These are phyloP conservation scores for Potamarius usumacintae DNA, from an alignment of 2,113 vertebrate genomes.

Conservation along the genomic window DNA sequence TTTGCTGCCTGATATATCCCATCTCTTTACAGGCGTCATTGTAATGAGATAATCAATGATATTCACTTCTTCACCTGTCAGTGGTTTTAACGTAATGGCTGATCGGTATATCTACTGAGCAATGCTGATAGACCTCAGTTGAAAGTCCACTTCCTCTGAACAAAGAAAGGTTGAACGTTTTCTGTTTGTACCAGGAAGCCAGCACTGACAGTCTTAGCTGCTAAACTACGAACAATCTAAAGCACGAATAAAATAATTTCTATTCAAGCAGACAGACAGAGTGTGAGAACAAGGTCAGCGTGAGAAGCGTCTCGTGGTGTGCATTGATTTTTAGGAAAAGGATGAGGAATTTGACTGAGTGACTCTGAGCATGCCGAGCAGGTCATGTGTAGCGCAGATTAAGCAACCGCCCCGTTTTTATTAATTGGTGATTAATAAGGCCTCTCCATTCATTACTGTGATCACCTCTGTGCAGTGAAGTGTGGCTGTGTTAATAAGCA, in stretches of 20 bases:
- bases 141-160: not conserved
- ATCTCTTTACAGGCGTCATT: too few relatives aligned
- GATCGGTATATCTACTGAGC: not conserved
- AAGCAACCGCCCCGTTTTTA: constrained; percentile 63
- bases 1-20: too few relatives aligned
- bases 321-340: not conserved
- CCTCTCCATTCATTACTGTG: constrained; percentile 84
- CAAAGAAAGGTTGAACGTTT: not conserved
- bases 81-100: too few relatives aligned
- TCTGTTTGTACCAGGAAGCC: not conserved
- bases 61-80: too few relatives aligned
- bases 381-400: constrained; percentile 20
- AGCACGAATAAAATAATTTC: not conserved
- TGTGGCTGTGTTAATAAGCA: constrained; percentile 86
- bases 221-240: not conserved
- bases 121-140: not conserved
- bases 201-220: too few relatives aligned
- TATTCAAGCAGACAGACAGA: not conserved
- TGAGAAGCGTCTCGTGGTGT: not conserved
- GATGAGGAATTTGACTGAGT: not conserved
- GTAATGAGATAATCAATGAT: too few relatives aligned
- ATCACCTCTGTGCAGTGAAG: constrained; percentile 84
- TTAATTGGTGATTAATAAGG: constrained; percentile 86
- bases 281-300: not conserved
- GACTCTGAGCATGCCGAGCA: constrained; percentile 11